Conservation (phyloP, 2,113 vertebrate genomes). For the Microcebus tavaratra region DNA sequence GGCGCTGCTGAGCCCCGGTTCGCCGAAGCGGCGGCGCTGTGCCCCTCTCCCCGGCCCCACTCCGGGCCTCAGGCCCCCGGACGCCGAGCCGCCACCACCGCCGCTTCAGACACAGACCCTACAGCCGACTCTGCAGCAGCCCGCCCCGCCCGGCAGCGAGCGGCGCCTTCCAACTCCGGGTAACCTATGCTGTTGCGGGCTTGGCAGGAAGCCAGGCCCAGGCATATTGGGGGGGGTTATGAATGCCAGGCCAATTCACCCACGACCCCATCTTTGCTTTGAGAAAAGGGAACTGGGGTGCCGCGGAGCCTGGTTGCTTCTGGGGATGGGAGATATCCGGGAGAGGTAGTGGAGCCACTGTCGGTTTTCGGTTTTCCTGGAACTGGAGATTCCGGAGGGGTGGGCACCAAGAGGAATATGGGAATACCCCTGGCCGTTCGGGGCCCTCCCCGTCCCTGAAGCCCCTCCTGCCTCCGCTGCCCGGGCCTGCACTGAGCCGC, state of each 20-base stretch:
- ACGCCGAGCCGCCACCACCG: slow-evolving; percentile 83
- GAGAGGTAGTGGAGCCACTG: slow-evolving; percentile 19
- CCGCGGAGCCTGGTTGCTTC: slow-evolving; percentile 56
- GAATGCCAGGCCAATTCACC: neutral
- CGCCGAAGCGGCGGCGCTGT: slow-evolving; percentile 93
- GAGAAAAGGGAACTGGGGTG: slow-evolving; percentile 72
- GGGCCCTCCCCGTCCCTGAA: neutral
- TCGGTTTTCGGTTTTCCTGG: slow-evolving; percentile 49
- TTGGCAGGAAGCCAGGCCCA: slow-evolving; percentile 81
- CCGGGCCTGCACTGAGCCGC: neutral
- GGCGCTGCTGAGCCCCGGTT: slow-evolving; percentile 93
- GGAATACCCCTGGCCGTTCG: neutral
- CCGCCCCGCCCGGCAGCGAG: slow-evolving; percentile 67
- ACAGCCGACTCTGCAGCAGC: slow-evolving; percentile 50
- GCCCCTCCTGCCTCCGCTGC: neutral
- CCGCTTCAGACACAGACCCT: slow-evolving; percentile 73
- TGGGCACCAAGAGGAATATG: neutral
- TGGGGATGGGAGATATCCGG: slow-evolving; percentile 64
- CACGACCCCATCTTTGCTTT: slow-evolving; percentile 29
- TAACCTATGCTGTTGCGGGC: slow-evolving; percentile 66
- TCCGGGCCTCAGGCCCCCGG: slow-evolving; percentile 86
- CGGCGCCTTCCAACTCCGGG: slow-evolving; percentile 78
- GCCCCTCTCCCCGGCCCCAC: slow-evolving; percentile 90
- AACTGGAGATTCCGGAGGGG: neutral
- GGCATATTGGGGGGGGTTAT: neutral